Conservation (phyloP, 2,113 vertebrate genomes). For the Malurus alboscapulatus region DNA sequence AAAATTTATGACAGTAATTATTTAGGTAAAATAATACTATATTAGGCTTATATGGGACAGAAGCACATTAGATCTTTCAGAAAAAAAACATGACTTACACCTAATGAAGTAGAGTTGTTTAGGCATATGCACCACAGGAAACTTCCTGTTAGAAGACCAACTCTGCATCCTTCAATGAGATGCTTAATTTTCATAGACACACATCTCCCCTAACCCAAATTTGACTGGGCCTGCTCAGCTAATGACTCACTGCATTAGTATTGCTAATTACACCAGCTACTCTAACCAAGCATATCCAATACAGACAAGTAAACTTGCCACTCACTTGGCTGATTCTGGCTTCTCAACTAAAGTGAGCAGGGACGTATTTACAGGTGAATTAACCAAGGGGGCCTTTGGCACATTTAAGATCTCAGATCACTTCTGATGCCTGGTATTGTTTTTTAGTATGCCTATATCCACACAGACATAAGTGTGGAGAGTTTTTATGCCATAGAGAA, state of each 20-base stretch:
- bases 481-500: fast-evolving
- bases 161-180: fast-evolving
- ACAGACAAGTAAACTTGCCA: neutral
- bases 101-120: neutral
- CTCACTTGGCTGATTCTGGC: neutral
- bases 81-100: neutral
- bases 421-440: neutral
- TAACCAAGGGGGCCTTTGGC: neutral
- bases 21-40: neutral
- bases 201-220: neutral
- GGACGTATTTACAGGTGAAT: neutral
- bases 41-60: neutral
- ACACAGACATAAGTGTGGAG: fast-evolving
- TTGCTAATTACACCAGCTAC: neutral
- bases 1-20: neutral
- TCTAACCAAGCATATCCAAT: neutral
- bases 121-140: neutral
- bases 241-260: neutral
- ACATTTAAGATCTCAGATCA: fast-evolving
- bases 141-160: neutral
- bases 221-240: neutral
- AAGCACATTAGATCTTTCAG: neutral
- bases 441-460: neutral
- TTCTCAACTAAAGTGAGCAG: neutral
- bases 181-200: fast-evolving